Evolutionary conservation across 1,140 invertebrate genomes (phyloP).

Genomic region (Bilobella aurantiaca): DNA sequence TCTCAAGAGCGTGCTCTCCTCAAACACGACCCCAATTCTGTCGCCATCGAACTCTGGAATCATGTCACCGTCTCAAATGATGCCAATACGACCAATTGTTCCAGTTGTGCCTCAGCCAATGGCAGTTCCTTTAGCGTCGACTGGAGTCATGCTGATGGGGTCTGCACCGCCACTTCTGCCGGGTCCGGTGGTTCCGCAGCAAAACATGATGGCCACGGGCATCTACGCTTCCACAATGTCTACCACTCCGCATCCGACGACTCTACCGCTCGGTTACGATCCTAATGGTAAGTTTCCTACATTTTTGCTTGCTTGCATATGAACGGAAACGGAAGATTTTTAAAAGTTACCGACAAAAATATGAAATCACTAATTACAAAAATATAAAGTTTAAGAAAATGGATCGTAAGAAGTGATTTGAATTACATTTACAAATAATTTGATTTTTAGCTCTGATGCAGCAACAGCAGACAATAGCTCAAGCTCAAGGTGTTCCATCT

Average conservation of each 20-base stretch:
- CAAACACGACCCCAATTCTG: constrained; percentile 21
- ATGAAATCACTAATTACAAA: neutral
- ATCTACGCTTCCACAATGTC: neutral
- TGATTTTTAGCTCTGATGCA: constrained; percentile 8
- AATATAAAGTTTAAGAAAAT: no score
- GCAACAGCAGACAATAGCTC: neutral
- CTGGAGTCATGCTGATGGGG: constrained; percentile 34
- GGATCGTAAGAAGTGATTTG: no score
- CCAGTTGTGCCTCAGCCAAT: constrained; percentile 33
- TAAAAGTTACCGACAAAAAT: neutral
- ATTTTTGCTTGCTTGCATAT: no score
- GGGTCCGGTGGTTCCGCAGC: constrained; percentile 40
- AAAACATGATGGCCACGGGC: constrained; percentile 11
- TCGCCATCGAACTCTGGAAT: constrained; percentile 11
- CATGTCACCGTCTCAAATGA: constrained; percentile 5
- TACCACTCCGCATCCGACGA: constrained; percentile 11
- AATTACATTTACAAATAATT: no score
- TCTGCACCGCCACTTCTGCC: no score
- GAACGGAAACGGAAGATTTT: no score
- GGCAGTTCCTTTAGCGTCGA: constrained; percentile 31
- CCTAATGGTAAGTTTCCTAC: neutral
- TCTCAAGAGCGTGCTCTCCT: constrained; percentile 41
- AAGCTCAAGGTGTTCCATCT: no score
- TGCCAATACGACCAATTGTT: constrained; percentile 16
- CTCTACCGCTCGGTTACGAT: constrained; percentile 7